A percentile compares a stretch with the other conserved stretches of the same genome.
Conservation (phyloP, 2,888 invertebrate species). For the Pheosia gnoma region DNA sequence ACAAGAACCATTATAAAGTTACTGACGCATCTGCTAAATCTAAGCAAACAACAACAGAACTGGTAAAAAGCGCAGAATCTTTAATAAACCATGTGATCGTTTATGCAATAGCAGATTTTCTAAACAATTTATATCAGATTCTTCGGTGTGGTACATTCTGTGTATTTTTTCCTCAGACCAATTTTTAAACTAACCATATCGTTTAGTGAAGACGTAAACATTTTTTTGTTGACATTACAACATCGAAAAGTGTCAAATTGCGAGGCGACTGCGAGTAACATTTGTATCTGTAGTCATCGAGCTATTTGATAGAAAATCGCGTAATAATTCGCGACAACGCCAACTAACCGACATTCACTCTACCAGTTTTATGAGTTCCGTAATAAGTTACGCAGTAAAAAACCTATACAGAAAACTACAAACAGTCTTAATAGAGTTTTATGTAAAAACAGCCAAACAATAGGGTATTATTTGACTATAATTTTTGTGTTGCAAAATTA, state of each 20-base stretch:
- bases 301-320: conserved; percentile 42
- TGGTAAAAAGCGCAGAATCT: too few relatives aligned
- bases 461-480: conserved; percentile 5
- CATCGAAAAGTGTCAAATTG: conserved; percentile 29
- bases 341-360: conserved; percentile 40
- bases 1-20: too few relatives aligned
- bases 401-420: conserved; percentile 42
- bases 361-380: conserved; percentile 54
- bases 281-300: conserved; percentile 37
- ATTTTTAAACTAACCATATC: conserved; percentile 8
- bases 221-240: conserved; percentile 28
- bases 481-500: too few relatives aligned
- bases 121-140: too few relatives aligned
- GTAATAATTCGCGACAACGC: conserved; percentile 46
- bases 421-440: conserved; percentile 33
- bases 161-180: background rate
- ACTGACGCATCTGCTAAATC: too few relatives aligned
- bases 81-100: too few relatives aligned
- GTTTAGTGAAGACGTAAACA: conserved; percentile 28
- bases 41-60: too few relatives aligned
- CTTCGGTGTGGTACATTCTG: background rate
- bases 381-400: conserved; percentile 51
- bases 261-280: conserved; percentile 30
- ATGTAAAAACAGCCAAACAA: conserved; percentile 38
- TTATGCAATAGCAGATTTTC: too few relatives aligned